Conservation (phyloP, 1,140 invertebrate genomes). For the Chelonus insularis region DNA sequence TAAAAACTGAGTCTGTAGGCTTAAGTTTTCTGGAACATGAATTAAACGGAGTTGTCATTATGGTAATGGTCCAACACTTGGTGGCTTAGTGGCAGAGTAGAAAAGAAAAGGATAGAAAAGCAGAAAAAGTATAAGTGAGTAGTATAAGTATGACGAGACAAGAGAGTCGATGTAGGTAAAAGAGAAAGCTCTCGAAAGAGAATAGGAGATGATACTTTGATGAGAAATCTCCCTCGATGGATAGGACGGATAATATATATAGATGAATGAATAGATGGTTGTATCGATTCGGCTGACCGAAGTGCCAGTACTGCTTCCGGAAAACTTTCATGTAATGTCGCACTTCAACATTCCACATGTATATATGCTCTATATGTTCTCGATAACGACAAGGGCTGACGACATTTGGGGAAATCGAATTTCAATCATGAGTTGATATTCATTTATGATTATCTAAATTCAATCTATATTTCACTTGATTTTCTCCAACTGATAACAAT, state of each 20-base stretch:
- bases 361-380: neutral
- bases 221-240: conserved; percentile 30
- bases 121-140: neutral
- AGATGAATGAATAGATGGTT: conserved; percentile 16
- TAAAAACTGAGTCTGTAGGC: neutral
- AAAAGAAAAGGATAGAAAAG: conserved; percentile 11
- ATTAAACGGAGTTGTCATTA: conserved; percentile 28
- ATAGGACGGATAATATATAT: conserved; percentile 12
- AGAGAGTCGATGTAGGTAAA: neutral
- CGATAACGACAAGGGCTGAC: neutral
- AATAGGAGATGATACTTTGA: conserved; percentile 34
- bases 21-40: conserved; percentile 20
- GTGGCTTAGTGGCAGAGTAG: neutral
- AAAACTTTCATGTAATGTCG: conserved; percentile 15
- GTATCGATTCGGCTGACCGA: conserved; percentile 27
- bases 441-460: conserved; percentile 4
- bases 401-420: conserved; percentile 17
- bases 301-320: conserved; percentile 22
- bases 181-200: conserved; percentile 29
- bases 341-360: neutral
- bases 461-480: conserved; percentile 10
- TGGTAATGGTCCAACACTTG: conserved; percentile 30
- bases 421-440: conserved; percentile 11
- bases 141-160: conserved; percentile 6
- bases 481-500: neutral